These are phyloP conservation scores for Argynnis bischoffii DNA, from an alignment of 2,888 invertebrate genomes.

Conservation along the genomic window DNA sequence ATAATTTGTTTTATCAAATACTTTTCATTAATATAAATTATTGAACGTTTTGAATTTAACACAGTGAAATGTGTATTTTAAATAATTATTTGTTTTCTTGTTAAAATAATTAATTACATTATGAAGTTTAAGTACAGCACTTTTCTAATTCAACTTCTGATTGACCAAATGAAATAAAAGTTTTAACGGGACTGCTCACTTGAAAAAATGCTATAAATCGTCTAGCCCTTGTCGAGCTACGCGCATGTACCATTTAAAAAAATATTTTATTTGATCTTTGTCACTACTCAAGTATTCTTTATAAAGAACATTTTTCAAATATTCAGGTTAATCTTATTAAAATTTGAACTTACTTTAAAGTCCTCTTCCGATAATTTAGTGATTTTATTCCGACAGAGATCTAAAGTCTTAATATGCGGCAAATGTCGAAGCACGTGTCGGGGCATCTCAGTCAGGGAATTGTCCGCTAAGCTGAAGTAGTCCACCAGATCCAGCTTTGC, in stretches of 20 bases:
- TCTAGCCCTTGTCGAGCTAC: neutral
- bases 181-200: too few relatives aligned
- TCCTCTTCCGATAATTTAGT: conserved; percentile 87
- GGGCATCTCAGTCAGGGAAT: conserved; percentile 88
- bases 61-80: too few relatives aligned
- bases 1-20: too few relatives aligned
- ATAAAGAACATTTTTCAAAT: neutral
- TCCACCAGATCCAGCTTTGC: conserved; percentile 87
- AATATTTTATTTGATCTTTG: too few relatives aligned
- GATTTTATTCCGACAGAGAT: conserved; percentile 91
- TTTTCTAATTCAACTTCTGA: too few relatives aligned
- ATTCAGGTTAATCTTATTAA: neutral
- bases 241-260: neutral
- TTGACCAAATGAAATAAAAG: too few relatives aligned
- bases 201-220: neutral
- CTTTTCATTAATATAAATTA: too few relatives aligned
- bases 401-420: conserved; percentile 89
- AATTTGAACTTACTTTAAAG: conserved; percentile 83
- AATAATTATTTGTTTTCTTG: too few relatives aligned
- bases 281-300: too few relatives aligned
- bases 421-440: conserved; percentile 88
- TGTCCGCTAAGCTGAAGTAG: conserved; percentile 91
- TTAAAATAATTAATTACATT: too few relatives aligned
- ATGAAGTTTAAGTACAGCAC: too few relatives aligned
- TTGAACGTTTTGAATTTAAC: too few relatives aligned